These are phyloP conservation scores for Listronotus oregonensis DNA, from an alignment of 1,140 invertebrate species.

Conservation along the genomic window DNA sequence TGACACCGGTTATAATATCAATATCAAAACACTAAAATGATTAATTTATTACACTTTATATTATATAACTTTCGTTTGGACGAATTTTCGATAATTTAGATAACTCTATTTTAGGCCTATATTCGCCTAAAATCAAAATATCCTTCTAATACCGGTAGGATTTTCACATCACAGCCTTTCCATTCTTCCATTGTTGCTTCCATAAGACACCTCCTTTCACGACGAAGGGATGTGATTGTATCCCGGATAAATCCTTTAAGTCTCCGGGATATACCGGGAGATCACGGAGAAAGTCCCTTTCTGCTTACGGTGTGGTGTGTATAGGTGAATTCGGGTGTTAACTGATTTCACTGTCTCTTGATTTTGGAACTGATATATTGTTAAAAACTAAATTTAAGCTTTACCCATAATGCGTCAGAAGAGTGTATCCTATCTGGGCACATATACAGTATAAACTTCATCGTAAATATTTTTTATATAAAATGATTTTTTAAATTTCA, in stretches of 20 bases:
- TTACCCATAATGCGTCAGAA: no score
- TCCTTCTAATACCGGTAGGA: slow-evolving; percentile 20
- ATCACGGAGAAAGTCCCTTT: slow-evolving; percentile 7
- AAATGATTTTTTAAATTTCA: no score
- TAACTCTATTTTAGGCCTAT: slow-evolving; percentile 1
- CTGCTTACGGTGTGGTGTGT: slow-evolving; percentile 7
- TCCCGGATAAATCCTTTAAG: slow-evolving; percentile 31
- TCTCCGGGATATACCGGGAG: slow-evolving; percentile 27
- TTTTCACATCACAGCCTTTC: slow-evolving; percentile 27
- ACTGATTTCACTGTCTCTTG: slow-evolving; percentile 6
- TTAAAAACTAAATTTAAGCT: no score
- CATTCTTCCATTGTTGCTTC: slow-evolving; percentile 32
- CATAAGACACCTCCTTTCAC: slow-evolving; percentile 31
- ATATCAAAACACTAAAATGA: no score
- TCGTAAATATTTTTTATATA: no score
- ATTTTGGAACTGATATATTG: neutral
- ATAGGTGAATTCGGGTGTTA: slow-evolving; percentile 19
- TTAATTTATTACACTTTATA: no score
- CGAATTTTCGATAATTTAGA: slow-evolving; percentile 7
- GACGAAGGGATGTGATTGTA: slow-evolving; percentile 19
- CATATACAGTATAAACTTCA: no score
- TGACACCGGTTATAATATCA: no score
- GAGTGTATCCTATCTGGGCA: no score
- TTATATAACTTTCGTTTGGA: no score
- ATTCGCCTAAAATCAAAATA: slow-evolving; percentile 22